These are phyloP conservation scores for Cataglyphis livida DNA, from an alignment of 2,888 invertebrate species.

Conservation along the genomic window DNA sequence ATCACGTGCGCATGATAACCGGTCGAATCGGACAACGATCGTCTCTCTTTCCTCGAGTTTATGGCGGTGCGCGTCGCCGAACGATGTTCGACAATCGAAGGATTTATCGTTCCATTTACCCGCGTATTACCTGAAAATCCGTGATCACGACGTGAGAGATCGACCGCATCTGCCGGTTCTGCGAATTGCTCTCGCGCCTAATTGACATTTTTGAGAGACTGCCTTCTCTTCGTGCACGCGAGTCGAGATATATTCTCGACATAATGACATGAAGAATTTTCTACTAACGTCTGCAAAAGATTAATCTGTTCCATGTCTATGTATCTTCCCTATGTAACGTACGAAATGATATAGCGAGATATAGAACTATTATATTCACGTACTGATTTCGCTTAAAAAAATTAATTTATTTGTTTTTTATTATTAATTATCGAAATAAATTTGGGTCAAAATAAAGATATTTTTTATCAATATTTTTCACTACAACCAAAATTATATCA, in stretches of 20 bases:
- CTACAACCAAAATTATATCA: background rate
- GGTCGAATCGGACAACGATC: conserved; percentile 75
- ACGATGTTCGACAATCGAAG: conserved; percentile 78
- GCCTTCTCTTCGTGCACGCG: background rate
- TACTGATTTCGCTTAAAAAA: conserved; percentile 28
- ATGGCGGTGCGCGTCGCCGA: conserved; percentile 67
- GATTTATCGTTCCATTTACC: conserved; percentile 78
- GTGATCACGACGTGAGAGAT: conserved; percentile 66
- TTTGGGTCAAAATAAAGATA: background rate
- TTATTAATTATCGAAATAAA: background rate
- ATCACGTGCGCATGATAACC: conserved; percentile 76
- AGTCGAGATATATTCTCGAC: conserved; percentile 8
- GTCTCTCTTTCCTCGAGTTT: conserved; percentile 71
- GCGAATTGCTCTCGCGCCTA: conserved; percentile 5
- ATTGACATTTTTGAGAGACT: conserved; percentile 12
- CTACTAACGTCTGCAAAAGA: conserved; percentile 34
- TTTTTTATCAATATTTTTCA: conserved; percentile 4
- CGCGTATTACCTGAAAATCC: conserved; percentile 63
- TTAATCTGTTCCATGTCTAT: conserved; percentile 32
- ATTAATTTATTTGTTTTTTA: no score
- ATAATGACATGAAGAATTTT: conserved; percentile 41
- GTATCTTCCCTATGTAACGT: background rate
- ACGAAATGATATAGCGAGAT: background rate
- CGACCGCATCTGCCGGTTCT: conserved; percentile 65
- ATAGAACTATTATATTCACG: conserved; percentile 11